Base-by-base conservation (phyloP, 2,888 invertebrate genomes). In the Xylocampa areola region DNA sequence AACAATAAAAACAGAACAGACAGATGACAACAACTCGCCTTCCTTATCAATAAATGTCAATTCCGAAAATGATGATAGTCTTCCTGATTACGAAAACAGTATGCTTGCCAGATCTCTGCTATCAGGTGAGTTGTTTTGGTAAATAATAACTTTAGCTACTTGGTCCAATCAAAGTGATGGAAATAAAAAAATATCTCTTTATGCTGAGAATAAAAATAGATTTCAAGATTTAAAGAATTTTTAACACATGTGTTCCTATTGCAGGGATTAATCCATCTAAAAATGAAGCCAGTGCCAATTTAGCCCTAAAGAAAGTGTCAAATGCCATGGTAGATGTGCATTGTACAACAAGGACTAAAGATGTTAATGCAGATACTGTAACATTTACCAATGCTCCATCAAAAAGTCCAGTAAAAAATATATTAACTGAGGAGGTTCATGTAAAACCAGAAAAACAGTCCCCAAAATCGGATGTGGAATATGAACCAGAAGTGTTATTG, bases 61-160 rank as follows among this genome's bases (percentile, higher is more conserved):
- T 64, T 86, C 86, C 13, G 94, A 94, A 73, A 92, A 90, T 83
- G 91, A 93, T 58, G 92, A 94, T 40, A 91, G 90, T 81, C 88
- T 91, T 76, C 92, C 94, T 29, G 92, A 92, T 84, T 94, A 94
- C 70, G 94, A 94, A 77, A 94, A 94, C 74, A 94, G 94, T 58
- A 94, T 94, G 94, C 90, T 94, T 79, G 94, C 94, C 76, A 87
- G 94, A 68, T 94, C 94, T 48, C 80, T 94, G 53, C 81, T 94
- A 6, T 94, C 94, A 85, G 94, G 94, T 94, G 77, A 60, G 59
- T 54, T 39, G 0, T 30, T 19, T 11, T 0, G 0, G 13, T 11
- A 23, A 33, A 5, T 10, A n/a, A n/a, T 4, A 5, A 17, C 4
- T 10, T 17, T 35, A 2, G 1, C 7, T n/a, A n/a, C 6, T 27